Base-by-base conservation (phyloP, 2,797 vertebrate genomes). In the Ceyx erithaca region DNA sequence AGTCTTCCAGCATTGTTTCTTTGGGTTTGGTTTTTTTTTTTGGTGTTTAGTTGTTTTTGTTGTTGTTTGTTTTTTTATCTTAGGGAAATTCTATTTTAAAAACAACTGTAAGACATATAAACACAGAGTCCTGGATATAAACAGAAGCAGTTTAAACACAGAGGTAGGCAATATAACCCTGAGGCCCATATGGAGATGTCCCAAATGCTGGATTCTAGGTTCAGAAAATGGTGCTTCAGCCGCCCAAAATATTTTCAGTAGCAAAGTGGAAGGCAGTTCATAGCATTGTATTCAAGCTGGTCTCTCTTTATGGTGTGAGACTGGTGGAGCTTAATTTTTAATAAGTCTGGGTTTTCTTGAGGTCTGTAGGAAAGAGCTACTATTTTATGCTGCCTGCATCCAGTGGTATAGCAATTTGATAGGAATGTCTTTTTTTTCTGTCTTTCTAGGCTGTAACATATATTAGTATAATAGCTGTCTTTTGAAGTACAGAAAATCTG, bases 401-500 rank as follows among this genome's bases (percentile, higher is more conserved):
- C 6, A 71, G 40, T 3, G 1, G 20, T 70, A 25, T 17, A 64
- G 52, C 40, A 77, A 26, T 88, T 88, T 71, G 61, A 45, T 11
- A 43, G 64, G 68, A 82, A 46, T 95, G 69, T 86, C 10, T 37
- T 37, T 37, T 91, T 85, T 75, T 79, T 69, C 63, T 90, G 43
- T 70, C 94, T 31, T 35, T 25, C 55, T 54, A 48, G 67, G 11
- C 43, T 84, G 55, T 76, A 84, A 52, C 40, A 14, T 7, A 13
- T 4, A 73, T 43, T 35, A 43, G 14, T 30, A 31, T 66, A 76
- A 86, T 57, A 86, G 25, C 45, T 66, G 4, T 75, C 94, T 93
- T 89, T 80, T 87, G 80, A 95, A 87, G 71, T 71, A 54, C 33
- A 68, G 77, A 79, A 70, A 77, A 68, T 80, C 83, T 85, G 64